Evolutionary conservation across 2,888 invertebrate species (phyloP).

Genomic region (Cephus pygmeus): DNA sequence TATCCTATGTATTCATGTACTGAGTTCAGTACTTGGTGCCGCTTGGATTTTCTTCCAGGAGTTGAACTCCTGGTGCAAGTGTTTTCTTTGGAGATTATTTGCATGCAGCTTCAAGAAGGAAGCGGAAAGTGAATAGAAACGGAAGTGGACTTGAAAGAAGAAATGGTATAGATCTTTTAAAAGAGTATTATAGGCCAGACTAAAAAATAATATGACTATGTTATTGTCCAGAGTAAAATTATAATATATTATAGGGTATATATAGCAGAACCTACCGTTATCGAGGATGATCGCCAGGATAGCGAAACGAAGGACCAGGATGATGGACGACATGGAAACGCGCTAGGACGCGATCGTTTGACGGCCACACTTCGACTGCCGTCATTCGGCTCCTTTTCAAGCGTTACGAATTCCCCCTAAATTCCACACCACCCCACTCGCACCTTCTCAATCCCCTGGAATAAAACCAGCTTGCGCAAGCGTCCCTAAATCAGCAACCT

Average conservation of each 20-base stretch:
- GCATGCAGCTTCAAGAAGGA: background rate
- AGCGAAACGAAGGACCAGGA: slow-evolving; percentile 36
- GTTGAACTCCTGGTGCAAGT: background rate
- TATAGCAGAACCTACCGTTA: slow-evolving; percentile 31
- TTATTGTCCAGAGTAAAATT: background rate
- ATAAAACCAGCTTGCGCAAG: slow-evolving; percentile 42
- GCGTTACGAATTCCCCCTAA: slow-evolving; percentile 45
- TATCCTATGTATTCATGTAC: background rate
- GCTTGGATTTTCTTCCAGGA: background rate
- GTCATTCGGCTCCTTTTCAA: slow-evolving; percentile 29
- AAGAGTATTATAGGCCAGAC: background rate
- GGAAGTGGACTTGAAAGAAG: background rate
- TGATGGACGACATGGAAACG: slow-evolving; percentile 42
- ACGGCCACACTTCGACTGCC: slow-evolving; percentile 42
- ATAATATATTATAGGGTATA: background rate
- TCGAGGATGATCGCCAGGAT: slow-evolving; percentile 34
- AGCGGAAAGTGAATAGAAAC: background rate
- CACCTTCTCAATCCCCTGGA: slow-evolving; percentile 25
- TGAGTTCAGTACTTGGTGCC: background rate
- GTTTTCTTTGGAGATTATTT: background rate
- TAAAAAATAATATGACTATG: background rate
- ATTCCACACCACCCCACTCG: slow-evolving; percentile 40
- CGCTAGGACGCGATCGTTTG: slow-evolving; percentile 33
- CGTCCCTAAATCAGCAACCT: slow-evolving; percentile 30
- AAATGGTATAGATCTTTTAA: background rate